phyloP scores from a whole-genome alignment of 2,113 vertebrate species.

The Mugil cephalus region DNA sequence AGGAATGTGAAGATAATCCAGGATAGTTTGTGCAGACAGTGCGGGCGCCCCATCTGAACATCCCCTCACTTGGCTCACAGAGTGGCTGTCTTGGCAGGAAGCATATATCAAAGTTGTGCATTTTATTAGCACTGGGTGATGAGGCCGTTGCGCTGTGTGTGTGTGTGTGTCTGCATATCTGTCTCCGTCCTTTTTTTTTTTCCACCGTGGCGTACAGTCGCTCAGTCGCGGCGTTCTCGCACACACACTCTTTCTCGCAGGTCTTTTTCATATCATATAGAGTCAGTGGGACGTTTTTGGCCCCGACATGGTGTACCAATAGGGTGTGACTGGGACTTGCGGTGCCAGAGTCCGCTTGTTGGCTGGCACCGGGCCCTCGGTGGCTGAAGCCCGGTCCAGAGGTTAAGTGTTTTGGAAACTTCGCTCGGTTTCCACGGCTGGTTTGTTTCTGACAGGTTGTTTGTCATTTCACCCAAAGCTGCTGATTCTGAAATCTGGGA shows the following conservation, averaged over 20 bases:
- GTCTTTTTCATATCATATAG: slow-evolving; percentile 17
- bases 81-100: slow-evolving; percentile 46
- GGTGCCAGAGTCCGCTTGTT: slow-evolving; percentile 56
- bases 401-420: slow-evolving; percentile 39
- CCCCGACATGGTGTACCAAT: slow-evolving; percentile 35
- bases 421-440: slow-evolving; percentile 31
- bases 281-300: slow-evolving; percentile 23
- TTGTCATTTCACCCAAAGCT: slow-evolving; percentile 15
- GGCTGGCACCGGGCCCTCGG: slow-evolving; percentile 29
- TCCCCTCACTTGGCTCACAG: slow-evolving; percentile 42
- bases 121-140: slow-evolving; percentile 36
- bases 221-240: slow-evolving; percentile 20
- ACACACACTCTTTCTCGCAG: slow-evolving; percentile 6
- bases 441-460: slow-evolving; percentile 25
- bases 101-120: slow-evolving; percentile 42
- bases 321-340: slow-evolving; percentile 48
- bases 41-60: slow-evolving; percentile 56
- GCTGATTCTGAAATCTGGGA: not conserved
- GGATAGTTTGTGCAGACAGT: slow-evolving; percentile 65
- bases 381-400: slow-evolving; percentile 32
- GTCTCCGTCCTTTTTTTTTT: slow-evolving; percentile 20
- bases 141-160: not conserved
- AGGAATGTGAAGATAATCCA: slow-evolving; percentile 75
- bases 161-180: not conserved
- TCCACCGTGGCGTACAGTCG: not conserved